Conservation (phyloP, 2,113 vertebrate species). For the Anarhynchus alexandrinus region DNA sequence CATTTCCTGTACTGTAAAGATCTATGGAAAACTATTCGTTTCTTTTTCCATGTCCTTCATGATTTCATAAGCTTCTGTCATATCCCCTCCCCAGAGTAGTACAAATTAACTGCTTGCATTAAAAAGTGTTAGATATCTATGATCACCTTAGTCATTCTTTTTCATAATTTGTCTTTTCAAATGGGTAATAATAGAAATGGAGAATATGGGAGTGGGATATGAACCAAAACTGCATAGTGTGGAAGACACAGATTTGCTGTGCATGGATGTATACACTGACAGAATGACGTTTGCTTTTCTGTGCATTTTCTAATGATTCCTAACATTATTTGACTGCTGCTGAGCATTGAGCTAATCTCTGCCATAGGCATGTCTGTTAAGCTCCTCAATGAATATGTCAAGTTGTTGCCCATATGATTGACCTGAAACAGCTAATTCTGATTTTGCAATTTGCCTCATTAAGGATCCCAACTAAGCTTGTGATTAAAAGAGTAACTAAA, state of each 20-base stretch:
- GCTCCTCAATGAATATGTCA: neutral
- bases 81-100: neutral
- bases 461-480: neutral
- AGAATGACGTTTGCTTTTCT: neutral
- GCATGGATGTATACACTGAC: neutral
- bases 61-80: neutral
- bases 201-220: rapidly evolving
- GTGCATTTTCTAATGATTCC: neutral
- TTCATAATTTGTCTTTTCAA: neutral
- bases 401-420: neutral
- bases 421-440: neutral
- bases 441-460: neutral
- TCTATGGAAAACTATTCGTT: rapidly evolving
- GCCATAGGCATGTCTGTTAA: neutral
- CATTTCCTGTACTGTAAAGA: neutral
- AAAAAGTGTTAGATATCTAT: neutral
- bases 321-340: neutral
- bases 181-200: neutral
- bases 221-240: neutral
- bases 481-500: neutral
- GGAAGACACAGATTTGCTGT: neutral
- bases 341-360: neutral
- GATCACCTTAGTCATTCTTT: neutral
- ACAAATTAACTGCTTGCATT: neutral
- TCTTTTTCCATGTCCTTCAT: neutral